These are phyloP conservation scores for Fopius arisanus DNA, from an alignment of 1,140 invertebrate species.

Conservation along the genomic window DNA sequence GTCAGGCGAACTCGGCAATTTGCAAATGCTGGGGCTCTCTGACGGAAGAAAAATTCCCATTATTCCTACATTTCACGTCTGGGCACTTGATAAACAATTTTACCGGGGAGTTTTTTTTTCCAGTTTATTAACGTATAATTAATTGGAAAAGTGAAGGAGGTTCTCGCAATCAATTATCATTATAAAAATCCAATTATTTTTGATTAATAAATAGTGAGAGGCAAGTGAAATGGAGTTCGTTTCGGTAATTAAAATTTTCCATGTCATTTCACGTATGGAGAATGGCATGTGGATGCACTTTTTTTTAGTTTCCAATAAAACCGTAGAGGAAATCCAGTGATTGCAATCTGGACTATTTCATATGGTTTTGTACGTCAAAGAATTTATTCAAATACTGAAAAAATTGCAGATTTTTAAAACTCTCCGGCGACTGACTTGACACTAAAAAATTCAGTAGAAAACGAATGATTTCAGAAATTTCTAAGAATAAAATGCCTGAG, in stretches of 20 bases:
- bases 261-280: slow-evolving; percentile 3
- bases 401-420: too few species aligned
- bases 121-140: not conserved
- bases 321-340: too few species aligned
- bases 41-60: not conserved
- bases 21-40: not conserved
- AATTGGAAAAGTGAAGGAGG: not conserved
- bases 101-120: not conserved
- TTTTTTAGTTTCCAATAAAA: not conserved
- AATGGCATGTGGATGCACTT: not conserved
- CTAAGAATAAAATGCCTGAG: too few species aligned
- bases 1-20: not conserved
- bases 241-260: not conserved
- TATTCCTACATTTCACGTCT: not conserved
- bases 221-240: not conserved
- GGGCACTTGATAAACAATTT: not conserved
- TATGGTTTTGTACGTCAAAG: too few species aligned
- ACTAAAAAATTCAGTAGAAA: too few species aligned
- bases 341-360: too few species aligned
- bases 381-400: too few species aligned
- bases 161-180: not conserved
- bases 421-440: too few species aligned
- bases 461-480: too few species aligned
- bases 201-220: not conserved
- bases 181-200: not conserved